Evolutionary conservation across 1,140 invertebrate genomes (phyloP), one percentile per base, ranked within the genome.

Genomic region (Centruroides sculpturatus): DNA sequence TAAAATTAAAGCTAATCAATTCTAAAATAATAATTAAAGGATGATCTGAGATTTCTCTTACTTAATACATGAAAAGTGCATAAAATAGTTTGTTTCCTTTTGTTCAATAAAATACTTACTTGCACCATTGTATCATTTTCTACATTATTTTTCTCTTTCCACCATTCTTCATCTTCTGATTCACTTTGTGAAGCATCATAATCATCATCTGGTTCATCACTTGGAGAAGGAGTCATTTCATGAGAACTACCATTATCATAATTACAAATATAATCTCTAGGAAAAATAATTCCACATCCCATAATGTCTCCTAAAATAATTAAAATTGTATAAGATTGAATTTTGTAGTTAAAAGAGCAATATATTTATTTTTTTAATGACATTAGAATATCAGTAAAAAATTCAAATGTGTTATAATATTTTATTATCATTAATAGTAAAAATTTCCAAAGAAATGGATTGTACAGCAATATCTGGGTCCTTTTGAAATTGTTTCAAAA

Each of bases 241-340:
- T 34, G n/a, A 8, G 68, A 69, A 47, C 66, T 67, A 61, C 73
- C 70, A 65, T 71, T 73, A 59, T 75, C 74, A 56, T 69, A 68
- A 58, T 74, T 69, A 62, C 70, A 71, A 57, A 71, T 71, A 63
- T 77, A 79, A 68, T 78, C 77, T 57, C 73, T 64, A 12, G 79
- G 78, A 66, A 81, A 81, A 36, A 79, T 71, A 53, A 81, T 80
- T 13, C 80, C 79, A 74, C 79, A 81, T 10, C 80, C 80, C 76
- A 81, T 79, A 10, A 77, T 71, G 64, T 81, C 79, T 62, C 79
- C 75, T 74, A 54, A 4, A 57, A 47, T 54, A 41, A 60, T 6
- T 49, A 55, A 57, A 58, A 9, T 47, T 34, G 11, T 49, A 23
- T 4, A 55, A 36, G 56, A 5, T 13, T 13, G 11, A 53, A 10